Conservation (phyloP, 1,140 invertebrate genomes). For the Nebria ingens region DNA sequence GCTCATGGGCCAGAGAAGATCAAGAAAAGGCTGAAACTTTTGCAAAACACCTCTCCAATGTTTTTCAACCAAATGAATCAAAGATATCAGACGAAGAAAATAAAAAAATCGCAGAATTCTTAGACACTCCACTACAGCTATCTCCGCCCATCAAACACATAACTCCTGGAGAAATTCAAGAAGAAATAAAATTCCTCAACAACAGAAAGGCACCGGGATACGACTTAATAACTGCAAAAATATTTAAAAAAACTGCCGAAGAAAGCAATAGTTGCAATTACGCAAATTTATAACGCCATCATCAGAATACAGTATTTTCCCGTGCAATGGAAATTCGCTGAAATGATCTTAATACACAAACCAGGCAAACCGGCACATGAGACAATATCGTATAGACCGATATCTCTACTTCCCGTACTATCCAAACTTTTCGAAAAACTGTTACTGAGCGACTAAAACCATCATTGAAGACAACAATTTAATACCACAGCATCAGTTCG, state of each 20-base stretch:
- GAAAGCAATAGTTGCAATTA: conserved; percentile 18
- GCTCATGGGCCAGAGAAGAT: background rate
- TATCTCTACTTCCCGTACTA: conserved; percentile 25
- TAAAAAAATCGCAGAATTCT: background rate
- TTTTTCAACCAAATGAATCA: conserved; percentile 10
- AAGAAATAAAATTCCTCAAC: conserved; percentile 9
- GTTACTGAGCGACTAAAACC: conserved; percentile 22
- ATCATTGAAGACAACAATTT: conserved; percentile 15
- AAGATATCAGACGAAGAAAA: background rate
- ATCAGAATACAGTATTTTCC: conserved; percentile 19
- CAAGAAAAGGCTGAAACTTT: background rate
- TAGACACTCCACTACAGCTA: background rate
- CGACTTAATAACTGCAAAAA: conserved; percentile 22
- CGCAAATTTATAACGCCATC: conserved; percentile 15
- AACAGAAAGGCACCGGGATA: conserved; percentile 23
- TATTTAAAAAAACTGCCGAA: conserved; percentile 21
- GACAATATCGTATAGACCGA: conserved; percentile 26
- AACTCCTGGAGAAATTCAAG: background rate
- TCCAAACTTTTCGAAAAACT: conserved; percentile 29
- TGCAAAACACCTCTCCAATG: background rate
- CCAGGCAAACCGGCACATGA: conserved; percentile 25
- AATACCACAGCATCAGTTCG: conserved; percentile 29
- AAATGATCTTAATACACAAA: conserved; percentile 29
- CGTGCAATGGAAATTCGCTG: conserved; percentile 28
- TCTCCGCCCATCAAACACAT: background rate